These are phyloP conservation scores for Podotricha telesiphe DNA, from an alignment of 2,888 invertebrate species.

Conservation along the genomic window DNA sequence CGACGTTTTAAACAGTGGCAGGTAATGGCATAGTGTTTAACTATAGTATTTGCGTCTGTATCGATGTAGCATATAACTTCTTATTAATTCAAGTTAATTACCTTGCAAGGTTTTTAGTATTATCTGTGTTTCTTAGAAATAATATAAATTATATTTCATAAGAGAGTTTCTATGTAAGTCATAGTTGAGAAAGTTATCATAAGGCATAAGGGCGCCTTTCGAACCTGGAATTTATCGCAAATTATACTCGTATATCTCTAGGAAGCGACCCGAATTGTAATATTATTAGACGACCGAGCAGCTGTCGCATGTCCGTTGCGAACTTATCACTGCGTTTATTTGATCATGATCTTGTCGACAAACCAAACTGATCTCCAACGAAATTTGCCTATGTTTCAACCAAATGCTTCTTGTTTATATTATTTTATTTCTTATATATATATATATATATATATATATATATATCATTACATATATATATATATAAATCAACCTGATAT, in stretches of 20 bases:
- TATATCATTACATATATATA: no score
- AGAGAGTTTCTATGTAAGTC: not conserved
- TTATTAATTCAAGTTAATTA: no score
- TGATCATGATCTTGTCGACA: constrained; percentile 67
- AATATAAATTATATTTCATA: not conserved
- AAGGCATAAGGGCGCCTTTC: not conserved
- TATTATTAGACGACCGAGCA: constrained; percentile 50
- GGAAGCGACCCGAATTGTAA: constrained; percentile 19
- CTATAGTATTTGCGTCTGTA: no score
- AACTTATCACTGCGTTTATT: constrained; percentile 57
- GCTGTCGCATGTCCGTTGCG: constrained; percentile 61
- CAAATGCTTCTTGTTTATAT: no score
- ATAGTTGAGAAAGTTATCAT: constrained; percentile 1
- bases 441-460: no score
- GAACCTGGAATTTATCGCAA: constrained; percentile 4
- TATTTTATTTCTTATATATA: no score
- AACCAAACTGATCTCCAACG: not conserved
- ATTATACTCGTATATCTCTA: constrained; percentile 9
- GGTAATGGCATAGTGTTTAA: no score
- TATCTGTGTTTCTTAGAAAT: not conserved
- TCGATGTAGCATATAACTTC: no score
- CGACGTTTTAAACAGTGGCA: no score
- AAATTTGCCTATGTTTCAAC: not conserved
- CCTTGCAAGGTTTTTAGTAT: no score
- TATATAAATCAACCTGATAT: no score